These are phyloP conservation scores for Bubo bubo DNA, from an alignment of 2,113 vertebrate species.

Conservation along the genomic window DNA sequence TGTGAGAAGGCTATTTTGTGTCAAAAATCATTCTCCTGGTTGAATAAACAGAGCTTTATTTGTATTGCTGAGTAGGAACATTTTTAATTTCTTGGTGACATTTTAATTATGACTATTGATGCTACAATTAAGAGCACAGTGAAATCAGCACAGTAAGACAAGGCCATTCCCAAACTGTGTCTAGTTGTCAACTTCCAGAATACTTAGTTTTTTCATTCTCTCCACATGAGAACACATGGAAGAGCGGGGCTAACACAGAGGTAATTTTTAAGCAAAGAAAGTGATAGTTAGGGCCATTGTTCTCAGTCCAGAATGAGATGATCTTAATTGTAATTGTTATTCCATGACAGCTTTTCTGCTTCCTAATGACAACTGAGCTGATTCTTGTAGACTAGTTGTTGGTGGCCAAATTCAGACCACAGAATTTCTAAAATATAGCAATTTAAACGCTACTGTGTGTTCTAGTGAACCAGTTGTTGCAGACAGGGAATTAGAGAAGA, in stretches of 20 bases:
- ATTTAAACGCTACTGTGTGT: background rate
- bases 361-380: background rate
- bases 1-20: conserved; percentile 18
- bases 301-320: background rate
- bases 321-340: background rate
- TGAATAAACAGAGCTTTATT: conserved; percentile 36
- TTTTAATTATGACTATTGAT: conserved; percentile 8
- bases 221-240: background rate
- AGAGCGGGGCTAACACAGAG: background rate
- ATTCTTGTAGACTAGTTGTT: background rate
- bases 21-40: background rate
- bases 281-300: background rate
- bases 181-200: background rate
- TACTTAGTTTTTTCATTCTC: background rate
- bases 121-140: background rate
- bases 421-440: background rate
- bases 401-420: background rate
- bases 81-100: background rate
- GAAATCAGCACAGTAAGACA: background rate
- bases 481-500: background rate
- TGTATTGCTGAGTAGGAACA: background rate
- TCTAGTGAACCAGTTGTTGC: background rate
- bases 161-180: background rate
- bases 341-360: background rate
- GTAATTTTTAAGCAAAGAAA: background rate